Evolutionary conservation across 2,797 vertebrate species (phyloP).

Genomic region (Okamejei kenojei): DNA sequence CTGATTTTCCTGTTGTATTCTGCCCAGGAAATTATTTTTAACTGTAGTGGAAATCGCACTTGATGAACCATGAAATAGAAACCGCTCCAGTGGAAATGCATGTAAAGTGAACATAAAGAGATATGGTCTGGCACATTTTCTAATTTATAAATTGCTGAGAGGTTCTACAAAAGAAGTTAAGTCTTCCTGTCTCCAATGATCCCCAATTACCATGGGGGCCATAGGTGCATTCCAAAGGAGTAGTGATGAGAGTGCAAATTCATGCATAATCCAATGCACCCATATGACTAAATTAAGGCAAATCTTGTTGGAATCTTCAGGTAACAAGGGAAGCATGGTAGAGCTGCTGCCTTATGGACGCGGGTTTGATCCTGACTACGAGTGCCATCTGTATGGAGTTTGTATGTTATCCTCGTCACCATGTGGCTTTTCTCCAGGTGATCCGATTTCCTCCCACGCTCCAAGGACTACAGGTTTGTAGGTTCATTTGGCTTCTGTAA

Average conservation of each 20-base stretch:
- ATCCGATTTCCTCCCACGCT: too few species aligned
- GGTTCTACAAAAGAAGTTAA: neutral
- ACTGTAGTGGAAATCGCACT: slow-evolving; percentile 44
- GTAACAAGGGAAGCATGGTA: too few species aligned
- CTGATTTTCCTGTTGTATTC: slow-evolving; percentile 45
- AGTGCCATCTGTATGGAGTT: too few species aligned
- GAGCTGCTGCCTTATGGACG: too few species aligned
- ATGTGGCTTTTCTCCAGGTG: too few species aligned
- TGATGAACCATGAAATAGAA: slow-evolving; percentile 39
- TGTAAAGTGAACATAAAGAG: slow-evolving; percentile 47
- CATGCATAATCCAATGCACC: neutral
- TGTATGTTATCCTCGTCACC: too few species aligned
- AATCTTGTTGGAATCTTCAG: neutral
- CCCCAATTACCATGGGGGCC: neutral
- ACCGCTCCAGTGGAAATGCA: slow-evolving; percentile 46
- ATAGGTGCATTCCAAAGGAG: neutral
- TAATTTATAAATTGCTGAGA: neutral
- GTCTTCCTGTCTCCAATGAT: too few species aligned
- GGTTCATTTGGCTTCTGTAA: too few species aligned
- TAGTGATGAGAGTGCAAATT: neutral
- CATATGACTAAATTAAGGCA: neutral
- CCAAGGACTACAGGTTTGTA: too few species aligned
- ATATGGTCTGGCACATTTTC: neutral
- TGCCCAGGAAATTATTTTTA: slow-evolving; percentile 44
- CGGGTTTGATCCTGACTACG: too few species aligned